phyloP scores from a whole-genome alignment of 2,113 vertebrate genomes.

The Chaetorhynchus papuensis region DNA sequence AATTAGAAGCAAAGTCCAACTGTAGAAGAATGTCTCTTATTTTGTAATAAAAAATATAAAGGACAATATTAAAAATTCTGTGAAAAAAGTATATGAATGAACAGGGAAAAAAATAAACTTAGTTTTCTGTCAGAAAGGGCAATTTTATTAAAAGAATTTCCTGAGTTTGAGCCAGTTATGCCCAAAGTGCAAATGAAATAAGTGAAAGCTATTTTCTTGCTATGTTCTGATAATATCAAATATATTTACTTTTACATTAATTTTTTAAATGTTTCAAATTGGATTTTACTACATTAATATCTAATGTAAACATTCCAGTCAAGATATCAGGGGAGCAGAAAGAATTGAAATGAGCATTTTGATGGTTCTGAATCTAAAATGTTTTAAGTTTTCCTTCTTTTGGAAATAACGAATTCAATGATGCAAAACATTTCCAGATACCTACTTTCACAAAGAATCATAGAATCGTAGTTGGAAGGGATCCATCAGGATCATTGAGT shows the following conservation, averaged over 20 bases:
- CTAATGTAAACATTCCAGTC: background rate
- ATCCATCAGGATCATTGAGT: fast-evolving
- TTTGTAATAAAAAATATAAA: background rate
- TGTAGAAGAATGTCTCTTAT: background rate
- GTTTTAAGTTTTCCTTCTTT: background rate
- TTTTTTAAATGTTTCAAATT: background rate
- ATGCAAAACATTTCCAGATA: background rate
- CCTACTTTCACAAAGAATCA: background rate
- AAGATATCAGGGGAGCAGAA: background rate
- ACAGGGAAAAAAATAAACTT: background rate
- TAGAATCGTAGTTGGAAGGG: background rate
- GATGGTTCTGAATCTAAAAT: background rate
- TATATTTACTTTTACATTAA: background rate
- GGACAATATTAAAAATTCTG: background rate
- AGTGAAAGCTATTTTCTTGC: background rate
- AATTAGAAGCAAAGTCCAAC: background rate
- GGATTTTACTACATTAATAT: background rate
- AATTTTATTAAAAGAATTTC: background rate
- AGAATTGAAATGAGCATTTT: background rate
- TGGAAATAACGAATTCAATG: background rate
- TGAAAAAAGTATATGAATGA: background rate
- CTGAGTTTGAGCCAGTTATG: background rate
- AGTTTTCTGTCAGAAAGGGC: background rate
- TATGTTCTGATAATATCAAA: background rate
- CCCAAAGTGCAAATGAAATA: background rate